Percentiles rank a stretch among this genome's conserved stretches.
Evolutionary conservation across 2,888 invertebrate genomes (phyloP).

Genomic region (Physocephala rufipes): DNA sequence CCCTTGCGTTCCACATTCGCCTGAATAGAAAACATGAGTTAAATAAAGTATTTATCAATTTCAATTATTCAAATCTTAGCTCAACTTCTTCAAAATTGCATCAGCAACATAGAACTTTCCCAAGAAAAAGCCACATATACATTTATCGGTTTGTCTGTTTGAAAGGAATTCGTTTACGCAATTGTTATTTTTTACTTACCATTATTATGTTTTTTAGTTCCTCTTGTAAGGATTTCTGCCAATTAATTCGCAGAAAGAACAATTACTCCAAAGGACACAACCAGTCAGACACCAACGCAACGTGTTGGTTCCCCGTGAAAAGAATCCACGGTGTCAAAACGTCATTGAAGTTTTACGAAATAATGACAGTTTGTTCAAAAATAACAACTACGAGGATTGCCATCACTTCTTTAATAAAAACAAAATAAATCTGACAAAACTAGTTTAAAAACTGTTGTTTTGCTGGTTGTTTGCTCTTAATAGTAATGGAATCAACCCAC

Average conservation of each 20-base stretch:
- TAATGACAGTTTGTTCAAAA: slow-evolving; percentile 8
- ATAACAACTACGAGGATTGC: too few species aligned
- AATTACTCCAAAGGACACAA: neutral
- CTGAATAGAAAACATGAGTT: slow-evolving; percentile 43
- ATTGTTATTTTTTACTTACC: slow-evolving; percentile 41
- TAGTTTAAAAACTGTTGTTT: too few species aligned
- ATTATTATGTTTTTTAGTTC: neutral
- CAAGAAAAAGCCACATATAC: neutral
- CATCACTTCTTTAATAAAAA: too few species aligned
- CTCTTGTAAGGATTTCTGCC: neutral
- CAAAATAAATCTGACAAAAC: too few species aligned
- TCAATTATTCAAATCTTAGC: neutral
- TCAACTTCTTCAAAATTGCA: neutral
- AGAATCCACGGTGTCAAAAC: neutral
- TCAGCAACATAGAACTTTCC: too few species aligned
- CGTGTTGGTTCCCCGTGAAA: slow-evolving; percentile 48
- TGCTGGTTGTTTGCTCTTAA: too few species aligned
- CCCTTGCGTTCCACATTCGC: slow-evolving; percentile 80
- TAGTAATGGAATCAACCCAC: too few species aligned
- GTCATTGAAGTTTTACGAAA: neutral
- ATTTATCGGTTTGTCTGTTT: too few species aligned
- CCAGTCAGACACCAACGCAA: slow-evolving; percentile 44
- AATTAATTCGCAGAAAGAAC: neutral
- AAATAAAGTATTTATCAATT: neutral
- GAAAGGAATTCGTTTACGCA: too few species aligned